Conservation (phyloP, 2,888 invertebrate genomes). For the Ormyrus rosae region DNA sequence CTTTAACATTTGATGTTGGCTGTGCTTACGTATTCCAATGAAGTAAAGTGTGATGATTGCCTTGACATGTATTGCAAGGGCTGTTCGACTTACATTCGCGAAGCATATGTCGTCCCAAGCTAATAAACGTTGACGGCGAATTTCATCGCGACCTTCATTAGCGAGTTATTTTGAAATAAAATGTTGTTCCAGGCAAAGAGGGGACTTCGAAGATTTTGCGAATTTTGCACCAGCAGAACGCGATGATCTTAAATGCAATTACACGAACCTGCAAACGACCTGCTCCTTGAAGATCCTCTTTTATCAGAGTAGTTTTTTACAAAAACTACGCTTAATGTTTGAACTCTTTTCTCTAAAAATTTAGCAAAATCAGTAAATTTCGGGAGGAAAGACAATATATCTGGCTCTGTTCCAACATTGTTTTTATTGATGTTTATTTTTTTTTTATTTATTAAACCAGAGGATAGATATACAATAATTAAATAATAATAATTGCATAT, state of each 20-base stretch:
- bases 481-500: too few species aligned
- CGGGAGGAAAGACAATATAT: background rate
- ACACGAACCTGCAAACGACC: background rate
- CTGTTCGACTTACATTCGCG: background rate
- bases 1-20: background rate
- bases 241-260: background rate
- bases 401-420: too few species aligned
- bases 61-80: background rate
- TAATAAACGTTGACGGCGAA: constrained; percentile 5
- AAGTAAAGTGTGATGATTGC: constrained; percentile 6
- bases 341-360: constrained; percentile 29
- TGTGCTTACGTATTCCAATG: background rate
- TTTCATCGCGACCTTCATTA: background rate
- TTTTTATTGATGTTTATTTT: too few species aligned
- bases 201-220: background rate
- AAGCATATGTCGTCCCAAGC: background rate
- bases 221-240: too few species aligned
- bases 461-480: too few species aligned
- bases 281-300: too few species aligned
- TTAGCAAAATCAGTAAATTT: constrained; percentile 26
- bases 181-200: background rate
- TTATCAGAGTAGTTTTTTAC: background rate
- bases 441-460: too few species aligned
- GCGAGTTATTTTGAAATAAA: background rate
- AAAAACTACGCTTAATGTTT: background rate